These are phyloP conservation scores for Heliothis virescens DNA, from an alignment of 1,140 invertebrate species.

Conservation along the genomic window DNA sequence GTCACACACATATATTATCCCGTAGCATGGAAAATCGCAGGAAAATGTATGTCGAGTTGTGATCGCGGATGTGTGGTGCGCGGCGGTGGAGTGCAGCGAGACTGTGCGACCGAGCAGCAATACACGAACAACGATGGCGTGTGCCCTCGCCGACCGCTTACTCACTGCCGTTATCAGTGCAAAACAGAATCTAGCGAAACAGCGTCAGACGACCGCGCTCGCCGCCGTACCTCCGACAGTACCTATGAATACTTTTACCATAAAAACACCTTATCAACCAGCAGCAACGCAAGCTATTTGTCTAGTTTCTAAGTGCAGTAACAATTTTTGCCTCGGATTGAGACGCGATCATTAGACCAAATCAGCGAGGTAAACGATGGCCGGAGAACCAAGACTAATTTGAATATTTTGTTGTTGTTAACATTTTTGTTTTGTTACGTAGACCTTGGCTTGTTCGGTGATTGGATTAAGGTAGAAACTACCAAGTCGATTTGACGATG, in stretches of 20 bases:
- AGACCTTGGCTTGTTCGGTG: not conserved
- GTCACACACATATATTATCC: conserved; percentile 72
- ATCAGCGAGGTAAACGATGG: conserved; percentile 27
- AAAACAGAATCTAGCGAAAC: conserved; percentile 72
- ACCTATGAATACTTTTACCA: conserved; percentile 1
- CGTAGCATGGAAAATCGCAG: conserved; percentile 68
- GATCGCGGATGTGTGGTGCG: conserved; percentile 52
- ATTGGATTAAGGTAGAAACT: too few relatives aligned
- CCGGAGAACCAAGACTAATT: conserved; percentile 30
- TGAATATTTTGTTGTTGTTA: conserved; percentile 21
- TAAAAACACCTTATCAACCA: conserved; percentile 29
- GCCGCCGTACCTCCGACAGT: conserved; percentile 11
- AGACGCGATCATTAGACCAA: conserved; percentile 45
- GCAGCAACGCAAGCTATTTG: conserved; percentile 5
- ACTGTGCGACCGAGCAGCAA: conserved; percentile 53
- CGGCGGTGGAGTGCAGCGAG: conserved; percentile 56
- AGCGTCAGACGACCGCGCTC: conserved; percentile 54
- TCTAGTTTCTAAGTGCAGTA: conserved; percentile 28
- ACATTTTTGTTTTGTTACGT: conserved; percentile 32
- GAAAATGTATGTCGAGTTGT: conserved; percentile 14
- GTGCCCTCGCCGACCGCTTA: conserved; percentile 44
- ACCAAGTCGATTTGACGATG: not conserved
- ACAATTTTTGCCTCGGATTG: conserved; percentile 25
- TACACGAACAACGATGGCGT: conserved; percentile 29
- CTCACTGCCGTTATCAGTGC: conserved; percentile 77